These are phyloP conservation scores for Callopanchax toddi DNA, from an alignment of 2,113 vertebrate genomes.

Conservation along the genomic window DNA sequence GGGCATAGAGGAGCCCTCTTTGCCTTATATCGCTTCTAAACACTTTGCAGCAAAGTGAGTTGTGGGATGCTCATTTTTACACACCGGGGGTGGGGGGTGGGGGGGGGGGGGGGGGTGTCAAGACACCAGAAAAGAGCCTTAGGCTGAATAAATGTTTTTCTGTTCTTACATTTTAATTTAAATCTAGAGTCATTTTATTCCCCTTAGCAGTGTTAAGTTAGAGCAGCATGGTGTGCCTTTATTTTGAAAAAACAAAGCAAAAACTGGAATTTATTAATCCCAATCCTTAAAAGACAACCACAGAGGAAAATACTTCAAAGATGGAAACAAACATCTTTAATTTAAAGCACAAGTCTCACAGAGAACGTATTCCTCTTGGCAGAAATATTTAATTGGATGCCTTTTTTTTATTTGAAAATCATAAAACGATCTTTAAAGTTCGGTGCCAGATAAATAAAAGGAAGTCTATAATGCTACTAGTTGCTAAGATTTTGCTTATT, in stretches of 20 bases:
- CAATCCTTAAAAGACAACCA: too few relatives aligned
- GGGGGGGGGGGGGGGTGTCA: constrained; percentile 6
- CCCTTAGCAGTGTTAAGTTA: too few relatives aligned
- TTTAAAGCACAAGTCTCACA: constrained; percentile 7
- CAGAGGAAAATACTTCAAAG: constrained; percentile 7
- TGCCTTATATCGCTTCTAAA: constrained; percentile 16
- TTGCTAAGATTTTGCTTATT: not conserved
- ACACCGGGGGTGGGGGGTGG: constrained; percentile 9
- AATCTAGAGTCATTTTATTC: too few relatives aligned
- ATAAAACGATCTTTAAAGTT: not conserved
- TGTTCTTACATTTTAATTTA: constrained; percentile 22
- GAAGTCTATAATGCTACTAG: not conserved
- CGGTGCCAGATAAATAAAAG: not conserved
- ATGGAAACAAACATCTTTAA: constrained; percentile 16
- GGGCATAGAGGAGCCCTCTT: constrained; percentile 6
- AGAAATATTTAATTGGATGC: not conserved
- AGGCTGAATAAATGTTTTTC: constrained; percentile 1
- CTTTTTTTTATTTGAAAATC: not conserved
- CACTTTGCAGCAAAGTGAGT: constrained; percentile 3
- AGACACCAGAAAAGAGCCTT: not conserved
- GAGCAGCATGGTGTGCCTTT: too few relatives aligned
- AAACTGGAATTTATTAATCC: too few relatives aligned
- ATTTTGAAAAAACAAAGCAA: too few relatives aligned
- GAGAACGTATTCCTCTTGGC: not conserved
- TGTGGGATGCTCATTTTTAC: constrained; percentile 20